Evolutionary conservation across 2,113 vertebrate genomes (phyloP).

Genomic region (Nothobranchius kuhntae): DNA sequence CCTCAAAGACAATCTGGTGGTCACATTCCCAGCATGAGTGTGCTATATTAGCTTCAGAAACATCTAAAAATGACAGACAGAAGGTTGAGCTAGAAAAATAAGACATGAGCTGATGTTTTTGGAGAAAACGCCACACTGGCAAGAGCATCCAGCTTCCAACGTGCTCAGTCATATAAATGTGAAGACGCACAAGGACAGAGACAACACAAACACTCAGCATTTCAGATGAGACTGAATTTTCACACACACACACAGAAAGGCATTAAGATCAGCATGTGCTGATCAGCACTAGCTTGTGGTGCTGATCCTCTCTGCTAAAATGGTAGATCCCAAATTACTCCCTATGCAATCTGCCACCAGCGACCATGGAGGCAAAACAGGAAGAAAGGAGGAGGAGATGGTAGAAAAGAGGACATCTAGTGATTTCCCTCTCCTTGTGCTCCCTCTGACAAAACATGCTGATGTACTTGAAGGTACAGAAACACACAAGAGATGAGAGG

Average conservation of each 20-base stretch:
- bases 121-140: constrained; percentile 32
- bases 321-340: constrained; percentile 69
- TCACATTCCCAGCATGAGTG: neutral
- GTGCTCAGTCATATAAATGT: constrained; percentile 10
- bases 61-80: constrained; percentile 8
- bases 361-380: constrained; percentile 66
- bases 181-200: constrained; percentile 8
- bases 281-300: constrained; percentile 44
- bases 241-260: constrained; percentile 11
- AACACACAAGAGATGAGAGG: constrained; percentile 37
- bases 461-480: constrained; percentile 3
- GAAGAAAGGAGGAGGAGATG: constrained; percentile 40
- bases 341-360: constrained; percentile 61
- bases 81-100: constrained; percentile 8
- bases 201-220: neutral
- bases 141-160: constrained; percentile 59
- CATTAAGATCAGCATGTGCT: constrained; percentile 38
- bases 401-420: constrained; percentile 35
- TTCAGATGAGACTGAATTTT: constrained; percentile 1
- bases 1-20: too few species aligned
- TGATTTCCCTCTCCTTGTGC: constrained; percentile 2
- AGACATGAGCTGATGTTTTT: constrained; percentile 22
- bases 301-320: constrained; percentile 66
- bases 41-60: constrained; percentile 14
- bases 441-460: constrained; percentile 10